Conservation (phyloP, 2,888 invertebrate genomes). For the Oscheius onirici region DNA sequence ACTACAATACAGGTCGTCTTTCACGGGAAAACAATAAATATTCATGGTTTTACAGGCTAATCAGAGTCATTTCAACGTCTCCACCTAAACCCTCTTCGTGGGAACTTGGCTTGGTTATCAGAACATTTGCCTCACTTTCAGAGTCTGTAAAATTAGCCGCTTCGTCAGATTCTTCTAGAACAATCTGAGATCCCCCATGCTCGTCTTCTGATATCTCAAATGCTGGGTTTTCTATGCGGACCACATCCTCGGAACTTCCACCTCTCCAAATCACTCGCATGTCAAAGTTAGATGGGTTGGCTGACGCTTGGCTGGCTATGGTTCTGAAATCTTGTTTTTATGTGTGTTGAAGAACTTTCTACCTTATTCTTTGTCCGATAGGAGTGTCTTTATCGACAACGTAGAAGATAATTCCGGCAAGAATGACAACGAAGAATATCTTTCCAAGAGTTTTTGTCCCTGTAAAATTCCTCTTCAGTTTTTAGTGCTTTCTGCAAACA, state of each 20-base stretch:
- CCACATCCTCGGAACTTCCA: background rate
- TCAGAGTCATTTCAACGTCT: slow-evolving; percentile 8
- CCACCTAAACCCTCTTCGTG: too few species aligned
- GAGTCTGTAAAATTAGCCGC: too few species aligned
- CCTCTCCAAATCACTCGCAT: slow-evolving; percentile 1
- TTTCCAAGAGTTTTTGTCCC: background rate
- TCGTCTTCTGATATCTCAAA: background rate
- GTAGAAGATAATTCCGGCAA: background rate
- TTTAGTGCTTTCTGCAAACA: too few species aligned
- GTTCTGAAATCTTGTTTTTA: background rate
- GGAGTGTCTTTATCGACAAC: background rate
- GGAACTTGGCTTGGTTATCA: too few species aligned
- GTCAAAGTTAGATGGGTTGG: background rate
- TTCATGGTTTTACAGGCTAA: slow-evolving; percentile 1
- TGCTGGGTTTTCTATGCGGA: background rate
- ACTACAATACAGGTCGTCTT: slow-evolving; percentile 13
- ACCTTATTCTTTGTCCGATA: too few species aligned
- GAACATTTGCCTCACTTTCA: too few species aligned
- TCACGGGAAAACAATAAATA: slow-evolving; percentile 21
- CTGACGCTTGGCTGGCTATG: background rate
- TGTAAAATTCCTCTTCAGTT: too few species aligned
- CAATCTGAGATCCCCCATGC: too few species aligned
- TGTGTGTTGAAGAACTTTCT: too few species aligned
- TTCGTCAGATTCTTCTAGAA: too few species aligned
- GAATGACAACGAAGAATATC: background rate